A percentile compares a stretch with the other conserved stretches of the same genome.
These are phyloP conservation scores for Adelosebastes latens DNA, from an alignment of 2,797 vertebrate species.

Conservation along the genomic window DNA sequence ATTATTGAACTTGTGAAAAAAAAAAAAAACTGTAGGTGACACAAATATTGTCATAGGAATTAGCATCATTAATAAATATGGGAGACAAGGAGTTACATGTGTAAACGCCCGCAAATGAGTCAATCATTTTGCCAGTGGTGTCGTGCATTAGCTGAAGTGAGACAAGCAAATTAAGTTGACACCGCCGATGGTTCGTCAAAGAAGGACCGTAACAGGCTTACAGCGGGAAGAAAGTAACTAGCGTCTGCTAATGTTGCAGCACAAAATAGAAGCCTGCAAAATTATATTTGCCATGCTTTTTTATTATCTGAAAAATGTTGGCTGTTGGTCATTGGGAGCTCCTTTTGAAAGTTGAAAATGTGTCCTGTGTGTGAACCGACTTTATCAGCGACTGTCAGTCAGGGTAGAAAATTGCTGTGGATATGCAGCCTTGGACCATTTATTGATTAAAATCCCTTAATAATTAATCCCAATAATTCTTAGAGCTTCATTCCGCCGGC, in stretches of 20 bases:
- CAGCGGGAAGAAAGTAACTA: slow-evolving; percentile 34
- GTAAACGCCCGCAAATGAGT: slow-evolving; percentile 9
- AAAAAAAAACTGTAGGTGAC: neutral
- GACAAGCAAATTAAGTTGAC: slow-evolving; percentile 49
- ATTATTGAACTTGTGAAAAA: neutral
- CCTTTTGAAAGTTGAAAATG: slow-evolving; percentile 4
- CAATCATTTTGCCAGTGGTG: slow-evolving; percentile 5
- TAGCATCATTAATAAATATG: slow-evolving; percentile 25
- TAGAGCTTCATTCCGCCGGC: neutral
- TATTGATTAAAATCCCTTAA: slow-evolving; percentile 28
- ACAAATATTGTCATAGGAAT: slow-evolving; percentile 20
- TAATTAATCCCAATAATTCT: neutral
- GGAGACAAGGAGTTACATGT: slow-evolving; percentile 25
- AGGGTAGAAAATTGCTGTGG: neutral
- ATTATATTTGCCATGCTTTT: slow-evolving; percentile 27
- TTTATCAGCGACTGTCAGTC: slow-evolving; percentile 6
- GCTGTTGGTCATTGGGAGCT: slow-evolving; percentile 22
- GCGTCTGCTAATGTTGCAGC: slow-evolving; percentile 19
- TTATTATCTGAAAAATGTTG: slow-evolving; percentile 1
- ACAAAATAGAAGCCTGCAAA: slow-evolving; percentile 44
- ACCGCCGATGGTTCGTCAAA: slow-evolving; percentile 24
- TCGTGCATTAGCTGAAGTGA: slow-evolving; percentile 26
- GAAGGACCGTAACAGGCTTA: slow-evolving; percentile 45
- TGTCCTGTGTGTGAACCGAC: slow-evolving; percentile 4
- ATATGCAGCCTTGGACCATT: neutral